Evolutionary conservation across 2,113 vertebrate species (phyloP).

Genomic region (Genyomyrus donnyi): DNA sequence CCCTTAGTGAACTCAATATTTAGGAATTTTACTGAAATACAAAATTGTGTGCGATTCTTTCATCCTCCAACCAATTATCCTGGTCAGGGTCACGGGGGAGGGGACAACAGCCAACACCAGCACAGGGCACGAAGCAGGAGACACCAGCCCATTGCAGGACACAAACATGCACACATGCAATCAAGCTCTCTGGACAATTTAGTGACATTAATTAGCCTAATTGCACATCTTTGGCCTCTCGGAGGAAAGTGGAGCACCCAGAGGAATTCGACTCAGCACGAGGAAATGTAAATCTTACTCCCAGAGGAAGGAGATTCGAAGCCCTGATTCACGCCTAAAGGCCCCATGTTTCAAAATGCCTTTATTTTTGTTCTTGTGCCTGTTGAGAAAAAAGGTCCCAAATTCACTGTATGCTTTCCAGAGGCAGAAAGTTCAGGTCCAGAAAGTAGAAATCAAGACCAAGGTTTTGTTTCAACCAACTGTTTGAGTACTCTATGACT

Average conservation of each 20-base stretch:
- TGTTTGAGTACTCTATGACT: no score
- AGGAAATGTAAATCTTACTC: no score
- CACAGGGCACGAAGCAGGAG: background rate
- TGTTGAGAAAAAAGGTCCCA: background rate
- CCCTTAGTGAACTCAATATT: background rate
- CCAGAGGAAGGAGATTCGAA: background rate
- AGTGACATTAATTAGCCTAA: background rate
- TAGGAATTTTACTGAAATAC: background rate
- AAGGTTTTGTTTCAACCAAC: no score
- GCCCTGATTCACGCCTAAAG: no score
- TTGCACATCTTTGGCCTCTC: background rate
- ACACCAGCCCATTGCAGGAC: background rate
- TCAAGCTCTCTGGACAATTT: background rate
- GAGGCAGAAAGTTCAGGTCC: no score
- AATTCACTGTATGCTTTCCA: background rate
- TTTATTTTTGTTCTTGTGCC: background rate
- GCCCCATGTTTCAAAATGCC: background rate
- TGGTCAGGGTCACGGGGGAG: background rate
- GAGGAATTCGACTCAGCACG: no score
- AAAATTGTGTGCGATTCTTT: background rate
- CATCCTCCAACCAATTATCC: background rate
- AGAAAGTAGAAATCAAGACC: no score
- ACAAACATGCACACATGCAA: background rate
- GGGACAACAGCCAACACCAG: background rate
- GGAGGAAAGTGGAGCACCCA: background rate